A percentile compares a stretch with the other conserved stretches of the same genome.
Conservation (phyloP, 2,888 invertebrate species). For the Odontocerum albicorne region DNA sequence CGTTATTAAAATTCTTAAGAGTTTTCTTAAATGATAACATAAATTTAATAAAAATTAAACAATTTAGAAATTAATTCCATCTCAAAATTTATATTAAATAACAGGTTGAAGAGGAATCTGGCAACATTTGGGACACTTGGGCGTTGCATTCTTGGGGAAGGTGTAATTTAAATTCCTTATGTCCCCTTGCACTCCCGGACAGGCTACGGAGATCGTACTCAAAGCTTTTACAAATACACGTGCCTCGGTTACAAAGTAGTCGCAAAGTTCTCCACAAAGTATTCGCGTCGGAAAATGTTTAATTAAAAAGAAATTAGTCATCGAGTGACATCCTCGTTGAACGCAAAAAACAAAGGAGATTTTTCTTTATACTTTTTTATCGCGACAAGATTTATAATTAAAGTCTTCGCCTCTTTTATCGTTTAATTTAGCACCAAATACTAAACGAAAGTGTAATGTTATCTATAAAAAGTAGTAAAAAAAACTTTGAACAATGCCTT, state of each 20-base stretch:
- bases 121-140: no score
- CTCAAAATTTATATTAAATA: no score
- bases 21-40: no score
- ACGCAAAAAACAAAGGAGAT: not conserved
- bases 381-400: not conserved
- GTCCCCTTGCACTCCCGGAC: not conserved
- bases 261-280: not conserved
- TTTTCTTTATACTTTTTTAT: not conserved
- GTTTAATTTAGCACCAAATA: not conserved
- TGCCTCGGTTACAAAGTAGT: not conserved
- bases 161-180: not conserved
- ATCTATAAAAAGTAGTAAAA: not conserved
- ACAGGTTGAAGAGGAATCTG: no score
- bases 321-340: not conserved
- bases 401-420: not conserved
- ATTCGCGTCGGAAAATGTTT: not conserved
- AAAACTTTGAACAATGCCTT: not conserved
- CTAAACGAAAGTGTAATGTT: not conserved
- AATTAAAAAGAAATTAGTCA: not conserved
- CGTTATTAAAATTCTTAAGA: no score
- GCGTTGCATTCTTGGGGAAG: not conserved
- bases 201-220: not conserved
- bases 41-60: no score
- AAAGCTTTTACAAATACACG: not conserved
- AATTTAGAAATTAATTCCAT: no score